phyloP scores from a whole-genome alignment of 2,888 invertebrate species.

The Steromphala cineraria region DNA sequence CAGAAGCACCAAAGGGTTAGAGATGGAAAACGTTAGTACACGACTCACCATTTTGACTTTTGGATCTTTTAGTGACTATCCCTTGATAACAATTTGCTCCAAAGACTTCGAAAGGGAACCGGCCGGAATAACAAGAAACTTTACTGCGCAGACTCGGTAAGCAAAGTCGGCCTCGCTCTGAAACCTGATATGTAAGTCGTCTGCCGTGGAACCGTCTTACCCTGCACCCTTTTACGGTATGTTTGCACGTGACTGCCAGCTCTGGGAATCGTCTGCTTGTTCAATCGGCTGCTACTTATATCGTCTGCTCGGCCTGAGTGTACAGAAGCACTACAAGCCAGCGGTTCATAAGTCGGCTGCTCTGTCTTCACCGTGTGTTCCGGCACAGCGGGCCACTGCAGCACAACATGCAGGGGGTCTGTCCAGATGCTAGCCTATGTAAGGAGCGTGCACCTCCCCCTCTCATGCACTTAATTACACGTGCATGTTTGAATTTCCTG shows the following conservation, averaged over 20 bases:
- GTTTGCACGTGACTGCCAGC: conserved; percentile 3
- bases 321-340: too few relatives aligned
- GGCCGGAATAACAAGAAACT: conserved; percentile 3
- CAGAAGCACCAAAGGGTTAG: neutral
- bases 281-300: conserved; percentile 15
- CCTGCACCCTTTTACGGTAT: conserved; percentile 19
- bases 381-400: too few relatives aligned
- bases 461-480: too few relatives aligned
- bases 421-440: too few relatives aligned
- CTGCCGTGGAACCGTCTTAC: neutral
- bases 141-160: conserved; percentile 10
- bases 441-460: too few relatives aligned
- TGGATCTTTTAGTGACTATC: neutral
- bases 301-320: neutral
- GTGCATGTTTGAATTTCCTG: too few relatives aligned
- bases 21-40: conserved; percentile 9
- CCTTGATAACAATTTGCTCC: conserved; percentile 13
- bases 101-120: neutral
- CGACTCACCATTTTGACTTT: conserved; percentile 19
- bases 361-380: too few relatives aligned
- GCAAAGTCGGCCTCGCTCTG: conserved; percentile 2
- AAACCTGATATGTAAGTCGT: neutral
- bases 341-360: too few relatives aligned
- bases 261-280: neutral
- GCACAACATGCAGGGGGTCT: too few relatives aligned